phyloP scores from a whole-genome alignment of 2,113 vertebrate genomes.

The Tympanuchus pallidicinctus region DNA sequence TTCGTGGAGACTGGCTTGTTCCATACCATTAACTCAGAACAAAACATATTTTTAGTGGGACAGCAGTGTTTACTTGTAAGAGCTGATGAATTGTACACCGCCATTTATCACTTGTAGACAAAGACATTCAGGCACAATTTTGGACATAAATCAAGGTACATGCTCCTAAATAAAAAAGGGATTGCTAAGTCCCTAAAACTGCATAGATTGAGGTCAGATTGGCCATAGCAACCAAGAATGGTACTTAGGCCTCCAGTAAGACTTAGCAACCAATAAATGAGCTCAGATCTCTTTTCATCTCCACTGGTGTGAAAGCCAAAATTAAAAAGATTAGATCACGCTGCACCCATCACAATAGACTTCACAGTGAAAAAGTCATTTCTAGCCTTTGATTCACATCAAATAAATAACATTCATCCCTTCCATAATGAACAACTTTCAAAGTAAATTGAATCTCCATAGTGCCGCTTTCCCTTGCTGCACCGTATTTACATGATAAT shows the following conservation, averaged over 20 bases:
- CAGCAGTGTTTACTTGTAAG: conserved; percentile 84
- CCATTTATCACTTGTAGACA: conserved; percentile 81
- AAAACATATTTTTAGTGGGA: conserved; percentile 85
- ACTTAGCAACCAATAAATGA: conserved; percentile 84
- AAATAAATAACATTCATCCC: conserved; percentile 85
- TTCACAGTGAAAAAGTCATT: conserved; percentile 84
- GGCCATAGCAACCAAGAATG: conserved; percentile 82
- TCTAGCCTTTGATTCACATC: conserved; percentile 82
- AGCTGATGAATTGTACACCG: conserved; percentile 79
- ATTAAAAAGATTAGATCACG: conserved; percentile 87
- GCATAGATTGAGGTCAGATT: conserved; percentile 81
- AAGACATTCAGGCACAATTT: conserved; percentile 79
- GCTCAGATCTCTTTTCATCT: conserved; percentile 82
- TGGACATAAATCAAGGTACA: conserved; percentile 85
- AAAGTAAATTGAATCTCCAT: conserved; percentile 85
- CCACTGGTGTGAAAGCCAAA: conserved; percentile 84
- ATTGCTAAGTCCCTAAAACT: conserved; percentile 78
- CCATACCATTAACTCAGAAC: conserved; percentile 85
- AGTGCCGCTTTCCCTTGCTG: conserved; percentile 76
- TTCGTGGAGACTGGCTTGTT: conserved; percentile 81
- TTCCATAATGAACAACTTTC: conserved; percentile 85
- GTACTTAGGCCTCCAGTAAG: conserved; percentile 78
- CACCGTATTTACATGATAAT: conserved; percentile 84
- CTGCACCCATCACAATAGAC: conserved; percentile 80
- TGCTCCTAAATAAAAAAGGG: conserved; percentile 75